A percentile compares a stretch with the other conserved stretches of the same genome.
Conservation (phyloP, 2,888 invertebrate genomes). For the Phalera bucephala region DNA sequence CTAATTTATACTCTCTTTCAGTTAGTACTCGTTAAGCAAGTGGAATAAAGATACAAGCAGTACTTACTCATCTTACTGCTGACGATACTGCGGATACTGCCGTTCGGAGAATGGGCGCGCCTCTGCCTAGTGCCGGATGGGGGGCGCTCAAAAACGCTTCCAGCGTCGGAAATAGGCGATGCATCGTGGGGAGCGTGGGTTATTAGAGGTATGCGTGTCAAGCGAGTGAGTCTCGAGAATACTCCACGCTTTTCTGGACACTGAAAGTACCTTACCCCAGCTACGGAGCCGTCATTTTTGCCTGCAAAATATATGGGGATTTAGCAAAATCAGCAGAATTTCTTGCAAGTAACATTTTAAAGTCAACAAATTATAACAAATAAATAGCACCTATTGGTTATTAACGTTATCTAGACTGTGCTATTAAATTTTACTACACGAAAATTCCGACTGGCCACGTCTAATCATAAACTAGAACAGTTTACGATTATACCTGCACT, state of each 20-base stretch:
- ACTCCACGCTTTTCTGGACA: slow-evolving; percentile 97
- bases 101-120: slow-evolving; percentile 74
- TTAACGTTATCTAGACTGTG: too few relatives aligned
- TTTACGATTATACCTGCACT: too few relatives aligned
- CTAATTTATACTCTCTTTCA: too few relatives aligned
- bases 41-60: too few relatives aligned
- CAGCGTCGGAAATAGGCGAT: slow-evolving; percentile 72
- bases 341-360: too few relatives aligned
- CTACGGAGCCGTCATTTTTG: slow-evolving; percentile 98
- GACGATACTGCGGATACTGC: slow-evolving; percentile 76
- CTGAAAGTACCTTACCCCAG: slow-evolving; percentile 95
- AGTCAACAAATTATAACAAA: too few relatives aligned
- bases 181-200: slow-evolving; percentile 78
- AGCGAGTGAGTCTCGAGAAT: slow-evolving; percentile 93
- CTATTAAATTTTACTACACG: too few relatives aligned
- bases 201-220: slow-evolving; percentile 88
- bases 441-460: too few relatives aligned
- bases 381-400: too few relatives aligned
- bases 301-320: slow-evolving; percentile 86
- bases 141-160: slow-evolving; percentile 75
- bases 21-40: too few relatives aligned
- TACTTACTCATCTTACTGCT: slow-evolving; percentile 81
- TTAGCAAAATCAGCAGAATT: too few relatives aligned
- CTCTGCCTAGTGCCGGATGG: slow-evolving; percentile 70
- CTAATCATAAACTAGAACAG: too few relatives aligned